phyloP scores from a whole-genome alignment of 2,888 invertebrate genomes.

The Drosophila meridionalis region DNA sequence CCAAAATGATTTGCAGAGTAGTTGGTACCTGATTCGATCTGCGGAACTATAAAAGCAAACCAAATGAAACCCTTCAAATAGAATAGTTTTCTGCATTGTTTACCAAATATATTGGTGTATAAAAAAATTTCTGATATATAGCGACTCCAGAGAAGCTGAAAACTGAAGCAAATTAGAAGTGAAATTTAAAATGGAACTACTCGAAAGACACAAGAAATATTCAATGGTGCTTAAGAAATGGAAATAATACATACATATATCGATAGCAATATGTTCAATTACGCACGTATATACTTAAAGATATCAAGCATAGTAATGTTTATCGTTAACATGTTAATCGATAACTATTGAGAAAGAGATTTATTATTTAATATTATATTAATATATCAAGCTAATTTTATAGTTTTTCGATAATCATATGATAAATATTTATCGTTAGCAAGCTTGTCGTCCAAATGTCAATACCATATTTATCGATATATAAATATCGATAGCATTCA shows the following conservation, averaged over 20 bases:
- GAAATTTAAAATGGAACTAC: too few relatives aligned
- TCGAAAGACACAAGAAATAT: too few relatives aligned
- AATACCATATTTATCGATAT: neutral
- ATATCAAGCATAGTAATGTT: too few relatives aligned
- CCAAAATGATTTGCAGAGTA: conserved; percentile 13
- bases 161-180: neutral
- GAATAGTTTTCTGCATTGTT: neutral
- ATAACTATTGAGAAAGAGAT: too few relatives aligned
- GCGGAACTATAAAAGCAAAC: neutral
- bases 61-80: neutral
- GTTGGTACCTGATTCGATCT: conserved; percentile 6
- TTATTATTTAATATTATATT: too few relatives aligned
- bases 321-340: neutral
- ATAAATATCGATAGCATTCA: neutral
- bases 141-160: neutral
- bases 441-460: too few relatives aligned
- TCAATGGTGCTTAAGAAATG: neutral
- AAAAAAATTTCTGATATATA: neutral
- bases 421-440: too few relatives aligned
- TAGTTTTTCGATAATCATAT: too few relatives aligned
- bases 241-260: neutral
- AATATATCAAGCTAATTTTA: too few relatives aligned
- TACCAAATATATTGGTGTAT: neutral
- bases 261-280: too few relatives aligned
- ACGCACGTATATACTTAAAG: too few relatives aligned